Percentiles rank a stretch among this genome's conserved stretches.
Evolutionary conservation across 2,113 vertebrate genomes (phyloP).

Genomic region (Aphelocoma coerulescens): DNA sequence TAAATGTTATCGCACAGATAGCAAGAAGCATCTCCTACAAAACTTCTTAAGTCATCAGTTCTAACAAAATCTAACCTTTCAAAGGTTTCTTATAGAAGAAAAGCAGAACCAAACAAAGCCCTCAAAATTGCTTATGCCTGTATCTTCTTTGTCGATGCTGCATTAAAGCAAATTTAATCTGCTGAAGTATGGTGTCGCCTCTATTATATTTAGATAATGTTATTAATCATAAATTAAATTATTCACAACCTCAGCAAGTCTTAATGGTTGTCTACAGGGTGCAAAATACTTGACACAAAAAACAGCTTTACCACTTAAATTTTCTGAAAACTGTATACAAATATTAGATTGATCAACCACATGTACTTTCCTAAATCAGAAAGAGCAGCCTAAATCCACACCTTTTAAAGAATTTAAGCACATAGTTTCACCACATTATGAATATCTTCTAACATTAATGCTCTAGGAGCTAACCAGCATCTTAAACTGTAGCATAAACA

Average conservation of each 20-base stretch:
- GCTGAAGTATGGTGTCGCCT: constrained; percentile 5
- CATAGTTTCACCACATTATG: neutral
- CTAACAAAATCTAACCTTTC: constrained; percentile 57
- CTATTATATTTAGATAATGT: constrained; percentile 32
- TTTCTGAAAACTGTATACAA: neutral
- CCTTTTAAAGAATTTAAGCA: neutral
- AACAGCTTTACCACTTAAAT: constrained; percentile 34
- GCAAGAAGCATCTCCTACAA: constrained; percentile 12
- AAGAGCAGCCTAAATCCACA: neutral
- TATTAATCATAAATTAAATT: constrained; percentile 64
- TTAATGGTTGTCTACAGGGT: constrained; percentile 6
- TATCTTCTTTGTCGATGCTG: constrained; percentile 37
- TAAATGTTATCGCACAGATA: constrained; percentile 18
- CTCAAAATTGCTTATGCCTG: constrained; percentile 45
- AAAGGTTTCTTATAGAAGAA: neutral
- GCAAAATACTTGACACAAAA: constrained; percentile 38
- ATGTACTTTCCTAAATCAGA: neutral
- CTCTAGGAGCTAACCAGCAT: neutral
- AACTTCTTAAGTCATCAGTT: constrained; percentile 62
- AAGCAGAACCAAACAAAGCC: neutral
- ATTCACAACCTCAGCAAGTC: constrained; percentile 44
- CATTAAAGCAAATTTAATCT: constrained; percentile 58
- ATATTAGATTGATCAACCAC: neutral
- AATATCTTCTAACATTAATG: neutral
- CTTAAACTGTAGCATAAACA: neutral